Base-by-base conservation (phyloP, 2,888 invertebrate genomes). In the Drosophila barbarae region DNA sequence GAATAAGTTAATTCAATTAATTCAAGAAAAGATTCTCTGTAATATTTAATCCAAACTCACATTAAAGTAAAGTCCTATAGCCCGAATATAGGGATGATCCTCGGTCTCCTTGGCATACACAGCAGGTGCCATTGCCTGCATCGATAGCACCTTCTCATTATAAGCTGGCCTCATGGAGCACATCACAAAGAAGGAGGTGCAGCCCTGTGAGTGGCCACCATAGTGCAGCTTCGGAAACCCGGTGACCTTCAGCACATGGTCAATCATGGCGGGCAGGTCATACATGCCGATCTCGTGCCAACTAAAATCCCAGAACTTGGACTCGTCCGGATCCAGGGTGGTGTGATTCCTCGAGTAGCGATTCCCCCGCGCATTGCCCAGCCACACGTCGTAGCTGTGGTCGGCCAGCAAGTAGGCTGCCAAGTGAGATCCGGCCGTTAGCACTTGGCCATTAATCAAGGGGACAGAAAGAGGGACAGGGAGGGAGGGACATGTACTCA, bases 211-310 rank as follows among this genome's bases (percentile, higher is more conserved):
- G 77, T 94, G 93, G 0, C 93, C 94, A 7, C 92, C 87, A 80
- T 93, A 94, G 63, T 91, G 91, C 0, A 94, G 56, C 49, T 90
- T 88, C 34, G 90, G 74, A 38, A 90, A 90, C 0, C 90, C 89
- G 0, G 93, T 93, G 0, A 69, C 57, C 13, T 80, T 71, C 0
- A 90, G 73, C 8, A 92, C 90, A 60, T 93, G 92, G 86, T 97
- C 94, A 44, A 98, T 93, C 92, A 94, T 95, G 0, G 95, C 92
- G 0, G 97, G 96, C 51, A 97, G 83, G 88, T 98, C 98, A 72
- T 92, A 92, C 61, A 91, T 88, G 5, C 95, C 97, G 87, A 97
- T 95, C 88, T 98, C 95, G 85, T 97, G 95, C 93, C 94, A 97
- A 63, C 95, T 95, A 84, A 93, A 94, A 49, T 91, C 86, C 94